A percentile compares a stretch with the other conserved stretches of the same genome.
phyloP scores from a whole-genome alignment of 1,140 invertebrate genomes.

The Drosophila ohnishii region DNA sequence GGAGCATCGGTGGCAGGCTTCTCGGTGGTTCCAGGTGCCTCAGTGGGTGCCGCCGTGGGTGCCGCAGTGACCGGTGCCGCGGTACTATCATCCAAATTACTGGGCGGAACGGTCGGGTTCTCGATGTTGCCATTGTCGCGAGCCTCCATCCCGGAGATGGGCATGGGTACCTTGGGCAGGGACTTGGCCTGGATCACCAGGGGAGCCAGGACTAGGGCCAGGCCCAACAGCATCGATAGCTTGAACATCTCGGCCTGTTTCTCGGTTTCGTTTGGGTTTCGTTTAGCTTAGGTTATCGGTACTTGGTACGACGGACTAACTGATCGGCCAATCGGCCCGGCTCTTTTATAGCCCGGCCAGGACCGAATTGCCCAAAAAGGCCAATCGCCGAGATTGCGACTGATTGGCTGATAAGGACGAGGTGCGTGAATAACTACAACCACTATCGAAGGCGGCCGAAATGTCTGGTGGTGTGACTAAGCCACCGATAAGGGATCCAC shows the following conservation, averaged over 20 bases:
- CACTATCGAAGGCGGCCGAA: conserved; percentile 19
- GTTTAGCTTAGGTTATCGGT: conserved; percentile 24
- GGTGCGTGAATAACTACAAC: conserved; percentile 12
- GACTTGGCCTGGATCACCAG: neutral
- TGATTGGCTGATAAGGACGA: conserved; percentile 36
- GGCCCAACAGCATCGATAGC: conserved; percentile 7
- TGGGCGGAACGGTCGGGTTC: conserved; percentile 62
- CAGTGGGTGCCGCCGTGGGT: neutral
- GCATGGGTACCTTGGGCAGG: conserved; percentile 19
- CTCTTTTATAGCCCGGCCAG: conserved; percentile 64
- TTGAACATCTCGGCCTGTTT: conserved; percentile 24
- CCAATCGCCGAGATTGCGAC: conserved; percentile 45
- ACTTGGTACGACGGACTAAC: conserved; percentile 67
- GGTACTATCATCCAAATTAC: conserved; percentile 34
- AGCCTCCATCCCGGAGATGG: neutral
- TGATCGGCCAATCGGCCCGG: conserved; percentile 39
- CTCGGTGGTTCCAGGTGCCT: neutral
- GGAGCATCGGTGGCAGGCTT: neutral
- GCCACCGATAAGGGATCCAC: conserved; percentile 7
- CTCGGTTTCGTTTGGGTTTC: neutral
- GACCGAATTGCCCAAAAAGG: conserved; percentile 11
- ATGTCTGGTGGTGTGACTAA: conserved; percentile 27
- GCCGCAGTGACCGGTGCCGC: neutral
- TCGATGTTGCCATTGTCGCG: conserved; percentile 63
- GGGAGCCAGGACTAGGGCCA: conserved; percentile 23